Conservation (phyloP, 1,140 invertebrate species). For the Solenopsis invicta region DNA sequence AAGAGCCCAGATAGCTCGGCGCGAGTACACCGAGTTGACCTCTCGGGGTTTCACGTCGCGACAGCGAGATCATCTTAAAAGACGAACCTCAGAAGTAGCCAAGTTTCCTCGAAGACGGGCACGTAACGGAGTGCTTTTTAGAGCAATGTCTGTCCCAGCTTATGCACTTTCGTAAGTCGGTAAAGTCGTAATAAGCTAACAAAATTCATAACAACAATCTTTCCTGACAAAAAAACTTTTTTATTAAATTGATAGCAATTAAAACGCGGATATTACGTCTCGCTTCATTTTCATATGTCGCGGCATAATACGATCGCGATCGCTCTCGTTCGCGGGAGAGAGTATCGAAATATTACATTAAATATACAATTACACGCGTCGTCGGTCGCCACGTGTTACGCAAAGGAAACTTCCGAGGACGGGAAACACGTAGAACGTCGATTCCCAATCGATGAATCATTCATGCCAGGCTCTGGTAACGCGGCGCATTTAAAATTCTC, state of each 20-base stretch:
- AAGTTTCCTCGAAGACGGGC: conserved; percentile 15
- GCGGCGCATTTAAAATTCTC: conserved; percentile 51
- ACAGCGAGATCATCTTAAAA: conserved; percentile 47
- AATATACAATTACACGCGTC: conserved; percentile 45
- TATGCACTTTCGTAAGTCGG: background rate
- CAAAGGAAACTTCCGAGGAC: conserved; percentile 11
- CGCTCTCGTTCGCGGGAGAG: background rate
- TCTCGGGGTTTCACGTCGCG: conserved; percentile 46
- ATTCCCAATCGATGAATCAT: conserved; percentile 60
- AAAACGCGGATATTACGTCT: background rate
- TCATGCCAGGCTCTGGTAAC: conserved; percentile 46
- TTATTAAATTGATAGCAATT: background rate
- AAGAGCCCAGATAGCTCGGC: conserved; percentile 16
- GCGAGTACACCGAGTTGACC: conserved; percentile 50
- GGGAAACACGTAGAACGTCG: conserved; percentile 29
- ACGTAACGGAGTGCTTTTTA: conserved; percentile 25
- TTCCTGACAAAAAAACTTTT: background rate
- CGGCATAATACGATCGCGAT: background rate
- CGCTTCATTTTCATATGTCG: background rate
- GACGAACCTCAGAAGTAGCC: conserved; percentile 1
- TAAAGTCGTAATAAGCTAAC: background rate
- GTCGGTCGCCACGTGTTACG: conserved; percentile 39
- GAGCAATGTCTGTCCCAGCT: background rate
- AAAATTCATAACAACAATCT: background rate
- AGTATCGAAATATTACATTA: conserved; percentile 47